A percentile compares a stretch with the other conserved stretches of the same genome.
Evolutionary conservation across 2,797 vertebrate species (phyloP).

Genomic region (Fringilla coelebs): DNA sequence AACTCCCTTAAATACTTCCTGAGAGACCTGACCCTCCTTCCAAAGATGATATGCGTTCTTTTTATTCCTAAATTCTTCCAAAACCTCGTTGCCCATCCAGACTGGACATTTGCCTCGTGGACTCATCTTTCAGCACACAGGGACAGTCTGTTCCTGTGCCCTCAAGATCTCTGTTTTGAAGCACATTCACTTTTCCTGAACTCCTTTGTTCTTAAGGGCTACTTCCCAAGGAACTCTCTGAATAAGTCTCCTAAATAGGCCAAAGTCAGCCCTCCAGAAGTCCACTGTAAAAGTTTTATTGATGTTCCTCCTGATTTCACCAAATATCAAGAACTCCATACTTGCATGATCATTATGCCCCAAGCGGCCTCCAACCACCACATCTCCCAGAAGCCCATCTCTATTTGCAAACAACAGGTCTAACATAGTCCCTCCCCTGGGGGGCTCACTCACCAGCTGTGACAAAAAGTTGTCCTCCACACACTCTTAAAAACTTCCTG

Average conservation of each 20-base stretch:
- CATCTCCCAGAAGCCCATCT: not conserved
- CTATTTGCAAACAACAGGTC: not conserved
- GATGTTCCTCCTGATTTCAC: not conserved
- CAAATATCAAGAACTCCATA: not conserved
- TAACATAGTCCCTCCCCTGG: not conserved
- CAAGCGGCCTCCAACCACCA: not conserved
- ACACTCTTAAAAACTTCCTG: not conserved
- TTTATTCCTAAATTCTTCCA: not conserved
- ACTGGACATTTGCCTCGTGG: accelerated
- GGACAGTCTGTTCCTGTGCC: not conserved
- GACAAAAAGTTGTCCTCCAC: not conserved
- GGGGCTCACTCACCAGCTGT: not conserved
- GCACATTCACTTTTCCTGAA: not conserved
- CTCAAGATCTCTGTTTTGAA: not conserved
- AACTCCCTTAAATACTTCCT: not conserved
- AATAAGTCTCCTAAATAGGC: not conserved
- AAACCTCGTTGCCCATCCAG: not conserved
- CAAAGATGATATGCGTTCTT: not conserved
- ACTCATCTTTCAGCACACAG: not conserved
- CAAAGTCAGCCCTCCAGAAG: not conserved
- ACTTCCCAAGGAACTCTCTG: not conserved
- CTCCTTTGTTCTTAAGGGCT: not conserved
- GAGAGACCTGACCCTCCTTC: not conserved
- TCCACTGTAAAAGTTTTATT: not conserved
- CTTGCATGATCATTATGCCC: not conserved